Evolutionary conservation across 2,888 invertebrate genomes (phyloP), one percentile per base, ranked within the genome.

Genomic region (Oxystoma pomonae): DNA sequence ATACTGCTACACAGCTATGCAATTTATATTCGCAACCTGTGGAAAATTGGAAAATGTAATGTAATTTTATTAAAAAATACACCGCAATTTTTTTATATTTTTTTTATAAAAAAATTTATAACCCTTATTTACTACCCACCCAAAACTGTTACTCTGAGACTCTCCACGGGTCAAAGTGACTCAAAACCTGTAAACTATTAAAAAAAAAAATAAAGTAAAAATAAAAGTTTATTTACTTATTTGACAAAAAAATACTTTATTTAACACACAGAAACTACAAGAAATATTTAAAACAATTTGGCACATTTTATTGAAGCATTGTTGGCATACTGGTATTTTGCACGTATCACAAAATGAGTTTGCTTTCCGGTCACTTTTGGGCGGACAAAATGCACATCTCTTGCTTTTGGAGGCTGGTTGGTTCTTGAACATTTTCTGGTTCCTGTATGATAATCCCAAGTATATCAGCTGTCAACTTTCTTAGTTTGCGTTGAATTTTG

Each of bases 101-200:
- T n/a, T n/a, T n/a, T n/a, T n/a, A n/a, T n/a, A n/a, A n/a, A n/a
- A n/a, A n/a, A n/a, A n/a, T n/a, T n/a, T n/a, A n/a, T 58, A 61
- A 61, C 61, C 49, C 61, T 21, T 61, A 61, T 56, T 49, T 61
- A 35, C 56, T 61, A 61, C 61, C 50, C 35, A 20, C 61, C 20
- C 49, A 61, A 57, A 35, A 35, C 18, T 22, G 56, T 61, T 57
- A 20, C 61, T 21, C 22, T 35, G 22, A 49, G 21, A 61, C 57
- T 61, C 56, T 20, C 20, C 50, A 20, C 50, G 57, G 57, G 61
- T 61, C 57, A 22, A 17, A 57, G n/a, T 51, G 61, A 61, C 35
- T 56, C 61, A 57, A 35, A 3, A 7, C 12, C 5, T 35, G 12
- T 7, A 35, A 7, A 7, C 17, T 57, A 60, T 55, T 22, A 55